Evolutionary conservation across 2,888 invertebrate genomes (phyloP).

Genomic region (Aethes cnicana): DNA sequence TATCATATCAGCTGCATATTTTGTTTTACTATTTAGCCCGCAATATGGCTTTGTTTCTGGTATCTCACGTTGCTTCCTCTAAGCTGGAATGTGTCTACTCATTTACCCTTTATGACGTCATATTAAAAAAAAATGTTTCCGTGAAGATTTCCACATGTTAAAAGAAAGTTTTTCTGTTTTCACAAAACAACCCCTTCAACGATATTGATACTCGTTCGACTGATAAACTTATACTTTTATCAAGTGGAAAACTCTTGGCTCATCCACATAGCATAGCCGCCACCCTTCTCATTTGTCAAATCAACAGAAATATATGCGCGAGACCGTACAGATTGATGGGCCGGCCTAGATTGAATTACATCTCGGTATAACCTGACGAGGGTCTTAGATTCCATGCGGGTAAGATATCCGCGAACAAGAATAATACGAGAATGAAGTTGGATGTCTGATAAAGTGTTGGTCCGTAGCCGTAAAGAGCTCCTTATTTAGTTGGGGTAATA

Average conservation of each 20-base stretch:
- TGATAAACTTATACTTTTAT: conserved; percentile 53
- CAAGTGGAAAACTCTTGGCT: conserved; percentile 51
- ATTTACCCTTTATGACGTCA: no score
- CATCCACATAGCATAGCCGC: conserved; percentile 55
- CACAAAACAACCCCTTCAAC: conserved; percentile 30
- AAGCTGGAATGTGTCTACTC: no score
- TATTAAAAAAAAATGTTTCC: background rate
- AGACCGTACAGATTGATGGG: conserved; percentile 80
- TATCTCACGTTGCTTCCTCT: no score
- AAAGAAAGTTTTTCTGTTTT: conserved; percentile 16
- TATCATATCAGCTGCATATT: no score
- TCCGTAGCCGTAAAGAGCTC: conserved; percentile 35
- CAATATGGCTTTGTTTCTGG: no score
- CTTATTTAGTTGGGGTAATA: conserved; percentile 21
- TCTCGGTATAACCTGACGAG: conserved; percentile 77
- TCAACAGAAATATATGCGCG: conserved; percentile 82
- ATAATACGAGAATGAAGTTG: conserved; percentile 66
- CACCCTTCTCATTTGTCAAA: conserved; percentile 82
- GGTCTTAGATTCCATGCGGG: conserved; percentile 74
- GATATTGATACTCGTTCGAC: conserved; percentile 38
- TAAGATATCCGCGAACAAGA: conserved; percentile 56
- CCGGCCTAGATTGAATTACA: conserved; percentile 80
- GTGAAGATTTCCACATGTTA: background rate
- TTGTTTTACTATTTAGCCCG: no score
- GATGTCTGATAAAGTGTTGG: conserved; percentile 52